Percentiles rank a stretch among this genome's conserved stretches.
phyloP scores from a whole-genome alignment of 2,113 vertebrate species.

The Halcyon malimbica region DNA sequence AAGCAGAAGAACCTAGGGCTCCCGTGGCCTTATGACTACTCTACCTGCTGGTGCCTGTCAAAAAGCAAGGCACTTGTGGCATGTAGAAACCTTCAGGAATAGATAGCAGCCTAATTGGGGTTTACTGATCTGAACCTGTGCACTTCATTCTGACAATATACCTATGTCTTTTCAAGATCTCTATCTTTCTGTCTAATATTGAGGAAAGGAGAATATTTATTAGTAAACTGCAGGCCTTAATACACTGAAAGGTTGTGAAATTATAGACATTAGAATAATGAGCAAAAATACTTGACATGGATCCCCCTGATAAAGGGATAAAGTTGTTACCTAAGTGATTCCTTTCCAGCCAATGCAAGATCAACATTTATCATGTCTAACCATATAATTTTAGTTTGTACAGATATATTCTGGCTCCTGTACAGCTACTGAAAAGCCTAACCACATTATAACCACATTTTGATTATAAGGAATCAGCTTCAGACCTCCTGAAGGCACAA shows the following conservation, averaged over 20 bases:
- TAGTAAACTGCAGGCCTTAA: background rate
- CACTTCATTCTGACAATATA: background rate
- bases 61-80: background rate
- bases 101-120: background rate
- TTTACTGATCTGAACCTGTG: background rate
- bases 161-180: background rate
- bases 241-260: background rate
- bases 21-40: background rate
- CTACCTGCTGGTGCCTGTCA: background rate
- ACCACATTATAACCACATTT: background rate
- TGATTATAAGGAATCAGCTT: background rate
- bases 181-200: background rate
- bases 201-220: background rate
- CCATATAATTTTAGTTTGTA: background rate
- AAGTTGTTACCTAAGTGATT: background rate
- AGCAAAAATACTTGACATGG: background rate
- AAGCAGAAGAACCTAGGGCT: background rate
- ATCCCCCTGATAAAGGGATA: background rate
- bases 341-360: background rate
- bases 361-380: background rate
- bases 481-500: background rate
- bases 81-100: background rate
- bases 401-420: background rate
- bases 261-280: background rate
- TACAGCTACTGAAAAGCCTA: conserved; percentile 8